Evolutionary conservation across 2,888 invertebrate species (phyloP).

Genomic region (Oscheius sp.): DNA sequence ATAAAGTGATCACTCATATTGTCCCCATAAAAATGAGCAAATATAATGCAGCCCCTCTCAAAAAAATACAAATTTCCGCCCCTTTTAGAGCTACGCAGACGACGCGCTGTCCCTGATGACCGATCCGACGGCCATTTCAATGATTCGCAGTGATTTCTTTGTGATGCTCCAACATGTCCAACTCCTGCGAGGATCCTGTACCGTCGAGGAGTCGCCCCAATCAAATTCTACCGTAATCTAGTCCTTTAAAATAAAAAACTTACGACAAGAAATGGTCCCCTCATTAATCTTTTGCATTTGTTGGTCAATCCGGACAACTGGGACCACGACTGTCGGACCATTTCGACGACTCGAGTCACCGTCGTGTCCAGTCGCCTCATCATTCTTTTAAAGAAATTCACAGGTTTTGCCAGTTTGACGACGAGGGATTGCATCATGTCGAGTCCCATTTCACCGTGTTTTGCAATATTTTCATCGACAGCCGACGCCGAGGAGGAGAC

Average conservation of each 20-base stretch:
- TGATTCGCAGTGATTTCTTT: conserved; percentile 6
- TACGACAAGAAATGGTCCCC: conserved; percentile 42
- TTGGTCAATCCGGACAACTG: conserved; percentile 43
- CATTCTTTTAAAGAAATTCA: conserved; percentile 47
- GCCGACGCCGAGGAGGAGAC: conserved; percentile 57
- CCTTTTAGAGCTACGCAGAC: conserved; percentile 24
- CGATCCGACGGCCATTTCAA: conserved; percentile 17
- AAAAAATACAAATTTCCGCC: too few species aligned
- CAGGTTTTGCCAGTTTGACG: conserved; percentile 45
- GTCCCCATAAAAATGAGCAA: too few species aligned
- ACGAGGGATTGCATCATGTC: conserved; percentile 33
- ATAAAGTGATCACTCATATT: too few species aligned
- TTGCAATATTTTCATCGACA: conserved; percentile 51
- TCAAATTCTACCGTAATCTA: conserved; percentile 9
- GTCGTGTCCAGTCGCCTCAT: conserved; percentile 44
- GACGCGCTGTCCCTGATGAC: conserved; percentile 25
- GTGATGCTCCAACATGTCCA: conserved; percentile 2
- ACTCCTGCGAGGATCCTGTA: not conserved
- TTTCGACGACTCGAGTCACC: conserved; percentile 48
- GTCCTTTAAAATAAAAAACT: conserved; percentile 1
- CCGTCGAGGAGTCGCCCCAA: too few species aligned
- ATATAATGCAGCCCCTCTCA: too few species aligned
- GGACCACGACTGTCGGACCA: conserved; percentile 42
- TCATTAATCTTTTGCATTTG: conserved; percentile 43
- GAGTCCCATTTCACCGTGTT: conserved; percentile 42